These are phyloP conservation scores for Ramphastos sulfuratus DNA, from an alignment of 2,113 vertebrate genomes.

Conservation along the genomic window DNA sequence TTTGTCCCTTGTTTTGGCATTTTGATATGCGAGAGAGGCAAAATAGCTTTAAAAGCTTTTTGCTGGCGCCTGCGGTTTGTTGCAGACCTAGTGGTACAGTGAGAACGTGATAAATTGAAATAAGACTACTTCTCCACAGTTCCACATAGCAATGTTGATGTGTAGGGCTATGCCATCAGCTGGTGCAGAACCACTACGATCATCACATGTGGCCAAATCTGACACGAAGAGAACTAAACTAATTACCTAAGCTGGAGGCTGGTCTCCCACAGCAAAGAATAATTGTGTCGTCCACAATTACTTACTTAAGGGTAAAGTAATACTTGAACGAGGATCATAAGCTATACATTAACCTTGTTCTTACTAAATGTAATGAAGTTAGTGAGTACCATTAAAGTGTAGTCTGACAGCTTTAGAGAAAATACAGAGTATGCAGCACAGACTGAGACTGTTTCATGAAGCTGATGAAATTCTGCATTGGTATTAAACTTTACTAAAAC, in stretches of 20 bases:
- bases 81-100: constrained; percentile 29
- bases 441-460: neutral
- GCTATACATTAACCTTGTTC: neutral
- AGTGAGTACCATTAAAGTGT: neutral
- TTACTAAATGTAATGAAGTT: neutral
- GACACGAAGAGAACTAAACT: neutral
- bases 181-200: neutral
- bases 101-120: constrained; percentile 15
- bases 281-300: neutral
- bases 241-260: neutral
- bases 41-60: constrained; percentile 67
- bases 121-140: neutral
- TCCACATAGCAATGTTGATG: neutral
- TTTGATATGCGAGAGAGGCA: constrained; percentile 65
- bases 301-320: neutral
- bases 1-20: constrained; percentile 67
- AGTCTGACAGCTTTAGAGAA: neutral
- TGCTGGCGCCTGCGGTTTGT: constrained; percentile 62
- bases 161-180: neutral
- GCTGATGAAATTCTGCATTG: neutral
- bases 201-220: neutral
- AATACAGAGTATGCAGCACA: neutral
- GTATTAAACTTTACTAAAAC: neutral
- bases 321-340: neutral
- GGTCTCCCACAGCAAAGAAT: neutral